Evolutionary conservation across 1,140 invertebrate species (phyloP).

Genomic region (Piezodorus guildinii): DNA sequence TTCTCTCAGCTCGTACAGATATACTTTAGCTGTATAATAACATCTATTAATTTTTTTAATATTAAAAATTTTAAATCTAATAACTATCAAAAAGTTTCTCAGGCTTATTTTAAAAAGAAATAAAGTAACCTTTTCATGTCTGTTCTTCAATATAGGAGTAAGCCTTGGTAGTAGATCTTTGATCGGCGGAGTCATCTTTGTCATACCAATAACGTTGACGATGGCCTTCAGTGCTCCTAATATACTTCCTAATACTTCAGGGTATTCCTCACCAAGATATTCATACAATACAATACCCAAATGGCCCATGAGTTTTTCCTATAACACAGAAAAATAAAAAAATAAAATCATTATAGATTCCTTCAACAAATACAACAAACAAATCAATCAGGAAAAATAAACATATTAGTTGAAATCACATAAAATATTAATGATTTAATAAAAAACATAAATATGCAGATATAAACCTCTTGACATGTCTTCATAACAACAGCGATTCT

Average conservation of each 20-base stretch:
- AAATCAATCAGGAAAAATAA: no score
- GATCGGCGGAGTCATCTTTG: conserved; percentile 99
- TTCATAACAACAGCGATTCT: conserved; percentile 99
- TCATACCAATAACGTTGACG: conserved; percentile 99
- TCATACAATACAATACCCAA: conserved; percentile 99
- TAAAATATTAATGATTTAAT: no score
- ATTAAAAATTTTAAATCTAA: conserved; percentile 4
- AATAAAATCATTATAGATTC: background rate
- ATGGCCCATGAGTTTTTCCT: conserved; percentile 99
- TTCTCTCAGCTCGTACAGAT: conserved; percentile 15
- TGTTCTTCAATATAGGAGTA: conserved; percentile 95
- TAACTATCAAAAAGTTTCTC: no score
- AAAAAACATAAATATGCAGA: no score
- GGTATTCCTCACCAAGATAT: conserved; percentile 98
- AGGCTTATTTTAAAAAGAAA: background rate
- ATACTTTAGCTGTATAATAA: background rate
- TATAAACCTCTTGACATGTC: conserved; percentile 82
- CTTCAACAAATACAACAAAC: no score
- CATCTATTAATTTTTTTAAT: conserved; percentile 21
- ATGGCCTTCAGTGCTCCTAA: conserved; percentile 96
- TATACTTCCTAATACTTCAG: conserved; percentile 97
- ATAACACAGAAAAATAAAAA: conserved; percentile 29
- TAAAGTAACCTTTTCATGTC: conserved; percentile 46
- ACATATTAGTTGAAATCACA: no score
- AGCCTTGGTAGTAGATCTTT: conserved; percentile 94